phyloP scores from a whole-genome alignment of 2,888 invertebrate species.

The Andrena marginata region DNA sequence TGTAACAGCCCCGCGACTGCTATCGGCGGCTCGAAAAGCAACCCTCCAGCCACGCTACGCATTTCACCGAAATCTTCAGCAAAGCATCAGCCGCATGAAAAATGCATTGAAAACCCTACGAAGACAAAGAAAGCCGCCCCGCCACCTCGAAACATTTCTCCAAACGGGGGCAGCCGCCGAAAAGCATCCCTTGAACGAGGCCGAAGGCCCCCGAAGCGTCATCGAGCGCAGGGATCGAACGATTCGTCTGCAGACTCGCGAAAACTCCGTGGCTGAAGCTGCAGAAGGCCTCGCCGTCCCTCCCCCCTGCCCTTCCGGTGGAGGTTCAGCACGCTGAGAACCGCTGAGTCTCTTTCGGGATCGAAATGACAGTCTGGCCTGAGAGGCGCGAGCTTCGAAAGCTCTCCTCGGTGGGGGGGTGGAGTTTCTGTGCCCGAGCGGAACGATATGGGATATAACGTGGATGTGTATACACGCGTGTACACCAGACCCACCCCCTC shows the following conservation, averaged over 20 bases:
- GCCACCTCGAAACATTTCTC: neutral
- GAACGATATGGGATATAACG: conserved; percentile 68
- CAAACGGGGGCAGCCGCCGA: neutral
- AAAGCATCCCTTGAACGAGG: conserved; percentile 4
- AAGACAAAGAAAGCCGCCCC: neutral
- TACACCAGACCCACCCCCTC: neutral
- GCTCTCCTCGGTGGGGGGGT: conserved; percentile 54
- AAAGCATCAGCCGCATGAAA: no score
- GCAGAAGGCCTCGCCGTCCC: neutral
- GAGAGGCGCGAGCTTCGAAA: conserved; percentile 76
- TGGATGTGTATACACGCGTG: conserved; percentile 44
- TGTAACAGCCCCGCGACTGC: no score
- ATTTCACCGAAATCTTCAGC: no score
- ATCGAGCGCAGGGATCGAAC: neutral
- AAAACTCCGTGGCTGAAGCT: neutral
- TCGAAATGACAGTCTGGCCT: conserved; percentile 75
- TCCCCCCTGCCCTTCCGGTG: conserved; percentile 2
- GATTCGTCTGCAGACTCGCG: conserved; percentile 1
- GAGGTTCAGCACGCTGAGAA: conserved; percentile 61
- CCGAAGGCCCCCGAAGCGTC: neutral
- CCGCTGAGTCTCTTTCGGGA: conserved; percentile 73
- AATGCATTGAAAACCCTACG: no score
- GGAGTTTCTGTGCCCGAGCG: conserved; percentile 59
- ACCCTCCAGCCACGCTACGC: no score
- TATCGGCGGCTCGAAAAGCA: no score